These are phyloP conservation scores for Leptinotarsa texana DNA, from an alignment of 1,140 invertebrate genomes.

Conservation along the genomic window DNA sequence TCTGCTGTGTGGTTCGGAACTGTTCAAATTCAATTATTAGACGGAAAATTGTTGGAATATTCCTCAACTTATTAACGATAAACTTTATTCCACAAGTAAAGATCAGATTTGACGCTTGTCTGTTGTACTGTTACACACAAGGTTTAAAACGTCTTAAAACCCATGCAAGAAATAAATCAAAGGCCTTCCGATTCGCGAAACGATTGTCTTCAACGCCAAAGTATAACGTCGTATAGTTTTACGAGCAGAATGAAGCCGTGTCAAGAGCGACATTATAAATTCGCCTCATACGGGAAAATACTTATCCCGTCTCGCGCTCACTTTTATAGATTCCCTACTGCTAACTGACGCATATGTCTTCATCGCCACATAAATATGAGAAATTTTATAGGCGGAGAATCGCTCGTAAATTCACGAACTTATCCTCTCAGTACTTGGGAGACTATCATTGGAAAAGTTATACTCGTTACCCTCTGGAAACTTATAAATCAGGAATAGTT, in stretches of 20 bases:
- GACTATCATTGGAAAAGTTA: slow-evolving; percentile 37
- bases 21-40: too few relatives aligned
- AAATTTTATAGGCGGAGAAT: slow-evolving; percentile 33
- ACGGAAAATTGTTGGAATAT: too few relatives aligned
- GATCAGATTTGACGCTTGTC: too few relatives aligned
- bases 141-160: too few relatives aligned
- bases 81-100: too few relatives aligned
- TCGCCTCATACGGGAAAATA: neutral
- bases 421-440: slow-evolving; percentile 29
- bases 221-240: neutral
- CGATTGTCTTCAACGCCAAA: neutral
- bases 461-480: slow-evolving; percentile 29
- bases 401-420: slow-evolving; percentile 35
- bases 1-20: too few relatives aligned
- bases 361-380: slow-evolving; percentile 33
- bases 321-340: slow-evolving; percentile 7
- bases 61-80: too few relatives aligned
- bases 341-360: slow-evolving; percentile 14
- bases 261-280: slow-evolving; percentile 10
- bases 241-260: slow-evolving; percentile 8
- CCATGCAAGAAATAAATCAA: too few relatives aligned
- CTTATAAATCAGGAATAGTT: slow-evolving; percentile 38
- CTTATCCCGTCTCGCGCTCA: neutral
- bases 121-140: too few relatives aligned
- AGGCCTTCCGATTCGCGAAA: too few relatives aligned